phyloP scores from a whole-genome alignment of 2,888 invertebrate genomes.

The Caenorhabditis sulstoni region DNA sequence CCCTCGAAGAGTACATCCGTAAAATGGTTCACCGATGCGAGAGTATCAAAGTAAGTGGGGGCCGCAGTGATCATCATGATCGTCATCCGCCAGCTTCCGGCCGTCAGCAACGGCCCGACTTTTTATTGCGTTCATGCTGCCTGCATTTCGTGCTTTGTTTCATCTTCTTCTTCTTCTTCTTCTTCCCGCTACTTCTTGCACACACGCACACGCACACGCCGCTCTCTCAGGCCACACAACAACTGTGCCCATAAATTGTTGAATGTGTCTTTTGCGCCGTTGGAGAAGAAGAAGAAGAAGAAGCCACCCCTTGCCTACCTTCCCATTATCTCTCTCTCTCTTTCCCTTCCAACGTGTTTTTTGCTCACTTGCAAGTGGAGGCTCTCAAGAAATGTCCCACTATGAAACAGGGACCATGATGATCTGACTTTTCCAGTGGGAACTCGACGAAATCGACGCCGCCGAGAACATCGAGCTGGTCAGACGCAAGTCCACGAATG shows the following conservation, averaged over 20 bases:
- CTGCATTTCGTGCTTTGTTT: conserved; percentile 20
- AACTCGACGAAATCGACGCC: conserved; percentile 64
- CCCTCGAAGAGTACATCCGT: conserved; percentile 65
- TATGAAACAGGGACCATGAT: neutral
- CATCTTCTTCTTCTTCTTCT: conserved; percentile 24
- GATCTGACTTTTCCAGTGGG: conserved; percentile 53
- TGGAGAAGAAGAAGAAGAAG: neutral
- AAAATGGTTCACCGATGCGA: conserved; percentile 68
- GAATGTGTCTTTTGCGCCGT: conserved; percentile 38
- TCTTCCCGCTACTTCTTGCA: conserved; percentile 7
- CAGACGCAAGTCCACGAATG: conserved; percentile 65
- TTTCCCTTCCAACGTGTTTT: conserved; percentile 5
- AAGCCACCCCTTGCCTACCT: conserved; percentile 4
- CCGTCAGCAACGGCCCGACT: neutral
- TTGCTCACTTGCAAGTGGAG: conserved; percentile 2
- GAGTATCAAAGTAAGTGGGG: conserved; percentile 63
- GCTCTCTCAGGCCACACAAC: neutral
- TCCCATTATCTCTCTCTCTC: conserved; percentile 11
- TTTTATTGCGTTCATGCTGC: conserved; percentile 39
- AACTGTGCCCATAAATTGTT: conserved; percentile 63
- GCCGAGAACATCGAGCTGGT: conserved; percentile 53
- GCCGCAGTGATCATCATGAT: conserved; percentile 6
- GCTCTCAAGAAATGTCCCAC: neutral
- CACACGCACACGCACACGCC: conserved; percentile 1
- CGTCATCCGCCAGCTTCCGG: conserved; percentile 18